These are phyloP conservation scores for Crocallis elinguaria DNA, from an alignment of 2,888 invertebrate species.

Conservation along the genomic window DNA sequence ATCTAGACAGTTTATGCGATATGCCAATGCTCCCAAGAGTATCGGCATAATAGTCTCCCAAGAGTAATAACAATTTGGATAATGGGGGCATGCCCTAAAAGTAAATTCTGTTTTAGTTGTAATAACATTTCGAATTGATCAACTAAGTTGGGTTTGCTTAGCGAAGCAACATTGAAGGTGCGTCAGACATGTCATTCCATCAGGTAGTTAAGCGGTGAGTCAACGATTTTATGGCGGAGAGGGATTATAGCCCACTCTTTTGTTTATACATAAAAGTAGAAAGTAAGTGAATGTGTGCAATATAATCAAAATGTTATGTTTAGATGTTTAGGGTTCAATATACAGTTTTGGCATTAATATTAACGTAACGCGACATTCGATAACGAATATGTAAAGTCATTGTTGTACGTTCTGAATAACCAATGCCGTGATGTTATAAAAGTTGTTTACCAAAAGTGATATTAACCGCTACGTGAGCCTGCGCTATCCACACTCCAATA, in stretches of 20 bases:
- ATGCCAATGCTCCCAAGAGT: too few species aligned
- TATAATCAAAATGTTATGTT: constrained; percentile 67
- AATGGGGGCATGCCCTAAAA: too few species aligned
- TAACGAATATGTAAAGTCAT: constrained; percentile 30
- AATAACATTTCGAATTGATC: constrained; percentile 13
- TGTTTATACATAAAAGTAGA: constrained; percentile 62
- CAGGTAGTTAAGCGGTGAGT: constrained; percentile 83
- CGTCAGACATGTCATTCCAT: constrained; percentile 79
- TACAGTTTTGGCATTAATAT: constrained; percentile 53
- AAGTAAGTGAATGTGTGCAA: constrained; percentile 79
- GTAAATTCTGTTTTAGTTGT: too few species aligned
- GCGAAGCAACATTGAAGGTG: constrained; percentile 64
- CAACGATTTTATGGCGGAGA: constrained; percentile 83
- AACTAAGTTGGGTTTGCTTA: constrained; percentile 72
- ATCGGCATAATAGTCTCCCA: too few species aligned
- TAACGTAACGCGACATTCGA: constrained; percentile 45
- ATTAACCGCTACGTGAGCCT: constrained; percentile 35
- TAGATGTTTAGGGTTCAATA: constrained; percentile 65
- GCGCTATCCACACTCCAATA: constrained; percentile 32
- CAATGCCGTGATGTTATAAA: constrained; percentile 22
- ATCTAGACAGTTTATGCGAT: too few species aligned
- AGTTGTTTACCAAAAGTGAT: constrained; percentile 26
- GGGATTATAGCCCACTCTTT: constrained; percentile 82
- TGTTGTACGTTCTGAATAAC: constrained; percentile 24
- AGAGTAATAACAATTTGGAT: too few species aligned